Evolutionary conservation across 1,140 invertebrate species (phyloP).

Genomic region (Philaenus spumarius): DNA sequence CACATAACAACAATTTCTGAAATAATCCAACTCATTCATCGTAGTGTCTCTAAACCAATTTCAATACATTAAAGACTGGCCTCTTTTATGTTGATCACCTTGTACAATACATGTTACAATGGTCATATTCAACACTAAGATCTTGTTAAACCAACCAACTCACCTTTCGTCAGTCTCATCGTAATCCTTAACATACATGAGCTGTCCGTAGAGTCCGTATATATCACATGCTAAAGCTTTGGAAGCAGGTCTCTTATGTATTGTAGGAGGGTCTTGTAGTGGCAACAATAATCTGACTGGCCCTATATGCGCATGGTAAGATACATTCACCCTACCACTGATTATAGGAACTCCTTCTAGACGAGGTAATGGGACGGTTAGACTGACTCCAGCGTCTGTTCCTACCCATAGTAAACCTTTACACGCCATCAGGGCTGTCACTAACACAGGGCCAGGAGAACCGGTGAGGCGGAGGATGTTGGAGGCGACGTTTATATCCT

Average conservation of each 20-base stretch:
- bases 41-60: too few species aligned
- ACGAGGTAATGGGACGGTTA: conserved; percentile 85
- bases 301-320: conserved; percentile 86
- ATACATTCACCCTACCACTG: conserved; percentile 82
- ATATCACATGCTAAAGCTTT: conserved; percentile 68
- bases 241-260: conserved; percentile 30
- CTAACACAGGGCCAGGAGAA: conserved; percentile 49
- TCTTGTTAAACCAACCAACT: too few species aligned
- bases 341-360: conserved; percentile 91
- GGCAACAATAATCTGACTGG: conserved; percentile 82
- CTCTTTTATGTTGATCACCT: too few species aligned
- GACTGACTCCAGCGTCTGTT: conserved; percentile 86
- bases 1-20: too few species aligned
- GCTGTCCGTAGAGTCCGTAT: conserved; percentile 80
- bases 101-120: too few species aligned
- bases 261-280: conserved; percentile 46
- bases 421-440: conserved; percentile 80
- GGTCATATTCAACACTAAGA: too few species aligned
- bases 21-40: too few species aligned
- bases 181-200: conserved; percentile 84
- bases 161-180: conserved; percentile 65
- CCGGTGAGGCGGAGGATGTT: conserved; percentile 72
- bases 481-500: conserved; percentile 90
- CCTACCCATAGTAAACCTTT: conserved; percentile 93
- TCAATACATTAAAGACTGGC: too few species aligned